Base-by-base conservation (phyloP, 2,113 vertebrate genomes). In the Leptosomus discolor region DNA sequence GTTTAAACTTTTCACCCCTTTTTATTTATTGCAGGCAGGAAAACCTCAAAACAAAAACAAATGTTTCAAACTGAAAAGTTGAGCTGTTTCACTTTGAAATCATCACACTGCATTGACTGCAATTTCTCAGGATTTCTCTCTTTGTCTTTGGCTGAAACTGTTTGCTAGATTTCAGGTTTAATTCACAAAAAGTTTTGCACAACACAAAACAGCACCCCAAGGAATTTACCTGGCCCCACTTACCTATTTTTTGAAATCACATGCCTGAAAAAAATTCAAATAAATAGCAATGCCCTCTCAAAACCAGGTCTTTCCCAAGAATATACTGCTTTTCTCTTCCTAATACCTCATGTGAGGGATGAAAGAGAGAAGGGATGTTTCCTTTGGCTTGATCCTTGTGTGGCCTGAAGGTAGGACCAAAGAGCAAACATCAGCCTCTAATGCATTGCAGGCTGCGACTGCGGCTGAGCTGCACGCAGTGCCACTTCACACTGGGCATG, bases 31-130 rank as follows among this genome's bases (percentile, higher is more conserved):
- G 71, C 92, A 88, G 70, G 75, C 92, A 97, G 93, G 97, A 96
- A 97, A 96, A 97, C 96, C 96, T 97, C 96, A 97, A 97, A 97
- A 96, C 71, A 97, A 97, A 97, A 95, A 93, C 96, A 97, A 97
- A 97, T 97, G 97, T 95, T 97, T 94, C 5, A 2, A 90, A 93
- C 85, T 69, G 87, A 96, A 96, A 94, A 88, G 45, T 19, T 80
- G 75, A 94, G 64, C 45, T 74, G 67, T 80, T 93, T 83, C 61
- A 32, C 85, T 97, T 95, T 94, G 91, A 95, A 96, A 95, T 96
- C 78, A 88, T 92, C 90, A 90, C 70, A 43, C 20, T 85, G 15
- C 67, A 57, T 80, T 88, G 67, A 85, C 84, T 88, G 70, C 45
- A 75, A 64, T 75, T 94, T 93, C 93, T 96, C 96, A 93, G 90